phyloP scores from a whole-genome alignment of 2,113 vertebrate species.

The Oncorhynchus gorbuscha region DNA sequence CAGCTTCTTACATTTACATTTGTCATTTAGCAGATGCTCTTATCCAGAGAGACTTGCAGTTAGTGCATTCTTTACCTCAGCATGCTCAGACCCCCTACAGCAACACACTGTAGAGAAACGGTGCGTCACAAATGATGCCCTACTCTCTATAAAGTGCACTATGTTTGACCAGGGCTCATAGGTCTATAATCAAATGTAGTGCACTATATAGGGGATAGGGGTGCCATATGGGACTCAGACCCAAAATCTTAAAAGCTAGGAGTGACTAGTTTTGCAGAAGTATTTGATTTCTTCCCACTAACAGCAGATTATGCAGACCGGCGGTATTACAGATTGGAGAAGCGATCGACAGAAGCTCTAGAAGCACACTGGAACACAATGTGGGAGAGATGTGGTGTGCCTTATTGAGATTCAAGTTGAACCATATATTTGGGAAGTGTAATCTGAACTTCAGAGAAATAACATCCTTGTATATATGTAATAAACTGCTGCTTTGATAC shows the following conservation, averaged over 20 bases:
- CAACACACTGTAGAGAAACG: not conserved
- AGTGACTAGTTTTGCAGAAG: constrained; percentile 7
- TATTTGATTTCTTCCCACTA: too few species aligned
- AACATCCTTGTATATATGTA: too few species aligned
- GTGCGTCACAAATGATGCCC: too few species aligned
- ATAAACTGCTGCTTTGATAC: too few species aligned
- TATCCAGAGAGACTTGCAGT: too few species aligned
- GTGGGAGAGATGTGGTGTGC: constrained; percentile 45
- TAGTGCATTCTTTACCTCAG: not conserved
- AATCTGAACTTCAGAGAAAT: not conserved
- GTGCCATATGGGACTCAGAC: constrained; percentile 22
- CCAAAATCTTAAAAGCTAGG: constrained; percentile 28
- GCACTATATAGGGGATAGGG: constrained; percentile 22
- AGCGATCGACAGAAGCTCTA: constrained; percentile 30
- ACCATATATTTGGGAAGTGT: not conserved
- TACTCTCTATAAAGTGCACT: too few species aligned
- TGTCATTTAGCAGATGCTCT: too few species aligned
- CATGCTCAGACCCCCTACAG: not conserved
- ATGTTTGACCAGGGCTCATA: not conserved
- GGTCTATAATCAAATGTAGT: constrained; percentile 28
- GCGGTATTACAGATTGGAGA: not conserved
- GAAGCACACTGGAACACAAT: constrained; percentile 2
- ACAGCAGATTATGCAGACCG: too few species aligned
- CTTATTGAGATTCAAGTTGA: constrained; percentile 59
- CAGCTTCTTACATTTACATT: too few species aligned